phyloP scores from a whole-genome alignment of 2,888 invertebrate genomes.

The Drosophila pseudotalamancana region DNA sequence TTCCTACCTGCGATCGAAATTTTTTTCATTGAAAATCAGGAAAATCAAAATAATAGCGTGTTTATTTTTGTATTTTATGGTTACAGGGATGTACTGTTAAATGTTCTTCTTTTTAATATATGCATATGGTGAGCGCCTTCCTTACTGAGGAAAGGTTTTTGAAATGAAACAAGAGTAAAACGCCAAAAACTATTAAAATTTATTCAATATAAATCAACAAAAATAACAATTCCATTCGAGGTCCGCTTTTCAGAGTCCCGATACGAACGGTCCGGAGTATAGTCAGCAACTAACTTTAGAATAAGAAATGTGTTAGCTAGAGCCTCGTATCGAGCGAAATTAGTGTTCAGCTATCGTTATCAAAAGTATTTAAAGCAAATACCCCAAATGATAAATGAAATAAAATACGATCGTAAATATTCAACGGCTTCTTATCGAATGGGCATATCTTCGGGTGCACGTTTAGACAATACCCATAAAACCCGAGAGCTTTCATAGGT shows the following conservation, averaged over 20 bases:
- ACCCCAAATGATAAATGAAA: slow-evolving; percentile 66
- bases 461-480: slow-evolving; percentile 41
- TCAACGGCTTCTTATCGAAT: slow-evolving; percentile 49
- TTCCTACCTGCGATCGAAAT: too few relatives aligned
- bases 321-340: slow-evolving; percentile 3
- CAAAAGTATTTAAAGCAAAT: slow-evolving; percentile 44
- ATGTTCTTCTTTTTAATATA: neutral
- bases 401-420: slow-evolving; percentile 69
- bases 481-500: slow-evolving; percentile 24
- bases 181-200: slow-evolving; percentile 17
- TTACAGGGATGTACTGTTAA: too few relatives aligned
- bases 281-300: slow-evolving; percentile 58
- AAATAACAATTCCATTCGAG: neutral
- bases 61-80: too few relatives aligned
- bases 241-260: slow-evolving; percentile 3
- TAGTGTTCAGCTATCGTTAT: slow-evolving; percentile 28
- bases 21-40: too few relatives aligned
- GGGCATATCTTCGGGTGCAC: slow-evolving; percentile 51
- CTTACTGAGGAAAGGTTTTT: neutral
- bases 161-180: slow-evolving; percentile 36
- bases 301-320: slow-evolving; percentile 11
- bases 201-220: slow-evolving; percentile 32
- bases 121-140: neutral
- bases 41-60: too few relatives aligned
- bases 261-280: slow-evolving; percentile 15